A percentile compares a stretch with the other conserved stretches of the same genome.
These are phyloP conservation scores for Tokudaia tokunoshimensis DNA, from an alignment of 2,797 vertebrate species.

Conservation along the genomic window DNA sequence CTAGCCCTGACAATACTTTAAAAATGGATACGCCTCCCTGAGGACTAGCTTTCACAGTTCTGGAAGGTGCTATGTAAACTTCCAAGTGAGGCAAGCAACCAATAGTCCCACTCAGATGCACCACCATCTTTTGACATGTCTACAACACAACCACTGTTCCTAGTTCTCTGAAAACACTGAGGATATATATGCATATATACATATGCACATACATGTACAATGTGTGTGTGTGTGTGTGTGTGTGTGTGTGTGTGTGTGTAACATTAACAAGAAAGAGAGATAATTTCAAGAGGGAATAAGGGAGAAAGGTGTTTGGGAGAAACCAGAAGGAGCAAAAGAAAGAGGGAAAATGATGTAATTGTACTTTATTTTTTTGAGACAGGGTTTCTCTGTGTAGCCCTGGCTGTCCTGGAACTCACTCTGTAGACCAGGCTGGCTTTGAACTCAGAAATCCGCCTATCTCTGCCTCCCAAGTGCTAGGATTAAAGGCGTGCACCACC, in stretches of 20 bases:
- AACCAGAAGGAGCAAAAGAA: neutral
- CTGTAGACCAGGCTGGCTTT: too few species aligned
- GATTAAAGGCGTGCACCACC: too few species aligned
- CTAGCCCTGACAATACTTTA: neutral
- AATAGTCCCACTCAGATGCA: neutral
- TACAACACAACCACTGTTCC: neutral
- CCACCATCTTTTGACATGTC: neutral
- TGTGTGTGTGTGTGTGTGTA: neutral
- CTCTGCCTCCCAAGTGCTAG: too few species aligned
- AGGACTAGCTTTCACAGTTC: neutral
- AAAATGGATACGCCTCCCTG: neutral
- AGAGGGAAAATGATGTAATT: neutral
- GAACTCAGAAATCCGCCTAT: too few species aligned
- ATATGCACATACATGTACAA: neutral
- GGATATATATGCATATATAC: neutral
- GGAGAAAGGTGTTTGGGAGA: neutral
- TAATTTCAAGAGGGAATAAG: neutral
- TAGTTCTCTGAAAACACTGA: neutral
- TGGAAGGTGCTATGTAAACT: neutral
- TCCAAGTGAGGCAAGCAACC: neutral
- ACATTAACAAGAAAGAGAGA: neutral
- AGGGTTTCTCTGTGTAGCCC: too few species aligned
- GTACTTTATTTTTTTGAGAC: too few species aligned
- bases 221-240: too few species aligned
- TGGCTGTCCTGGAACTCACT: too few species aligned